Evolutionary conservation across 2,888 invertebrate species (phyloP).

Genomic region (Sepiola atlantica): DNA sequence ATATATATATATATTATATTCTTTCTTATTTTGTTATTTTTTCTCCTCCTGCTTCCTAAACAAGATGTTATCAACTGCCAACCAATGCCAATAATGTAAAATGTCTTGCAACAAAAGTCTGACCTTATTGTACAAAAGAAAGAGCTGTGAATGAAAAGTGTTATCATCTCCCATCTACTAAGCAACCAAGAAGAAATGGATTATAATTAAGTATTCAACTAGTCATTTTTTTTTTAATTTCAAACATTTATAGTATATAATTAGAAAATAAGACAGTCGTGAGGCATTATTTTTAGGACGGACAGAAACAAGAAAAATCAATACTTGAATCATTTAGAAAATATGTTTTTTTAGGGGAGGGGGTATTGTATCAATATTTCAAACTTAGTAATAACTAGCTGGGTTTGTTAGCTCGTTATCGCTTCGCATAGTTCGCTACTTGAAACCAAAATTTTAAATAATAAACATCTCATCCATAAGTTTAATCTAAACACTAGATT

Average conservation of each 20-base stretch:
- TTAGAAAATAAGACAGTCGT: background rate
- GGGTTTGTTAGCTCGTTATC: no score
- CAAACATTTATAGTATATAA: background rate
- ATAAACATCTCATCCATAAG: no score
- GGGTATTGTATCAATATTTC: no score
- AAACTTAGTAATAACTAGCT: no score
- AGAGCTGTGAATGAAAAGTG: background rate
- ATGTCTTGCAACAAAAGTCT: background rate
- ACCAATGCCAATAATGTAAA: background rate
- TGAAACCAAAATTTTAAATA: no score
- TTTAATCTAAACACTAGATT: no score
- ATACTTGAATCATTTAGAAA: background rate
- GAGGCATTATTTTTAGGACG: background rate
- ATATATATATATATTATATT: background rate
- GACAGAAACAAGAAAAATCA: background rate
- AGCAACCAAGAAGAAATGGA: background rate
- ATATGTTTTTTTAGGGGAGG: background rate
- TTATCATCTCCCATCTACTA: background rate
- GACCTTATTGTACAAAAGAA: constrained; percentile 6
- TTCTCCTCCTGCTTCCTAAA: background rate
- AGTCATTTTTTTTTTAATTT: background rate
- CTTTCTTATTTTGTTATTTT: background rate
- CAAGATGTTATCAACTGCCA: constrained; percentile 32
- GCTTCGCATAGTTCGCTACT: no score
- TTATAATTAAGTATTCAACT: background rate